Conservation (phyloP, 2,888 invertebrate genomes). For the Teinopalpus imperialis region DNA sequence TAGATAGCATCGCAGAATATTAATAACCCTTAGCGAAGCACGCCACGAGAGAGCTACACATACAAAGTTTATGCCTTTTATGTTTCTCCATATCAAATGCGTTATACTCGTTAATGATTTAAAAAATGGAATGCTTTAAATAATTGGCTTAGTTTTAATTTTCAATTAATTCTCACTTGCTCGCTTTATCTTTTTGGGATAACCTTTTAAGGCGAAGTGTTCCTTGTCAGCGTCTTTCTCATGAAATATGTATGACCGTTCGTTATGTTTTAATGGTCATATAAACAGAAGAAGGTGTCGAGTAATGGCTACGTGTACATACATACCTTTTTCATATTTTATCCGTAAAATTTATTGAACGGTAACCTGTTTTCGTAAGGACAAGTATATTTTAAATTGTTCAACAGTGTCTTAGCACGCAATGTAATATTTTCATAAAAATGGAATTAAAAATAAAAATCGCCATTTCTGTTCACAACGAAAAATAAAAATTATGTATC, state of each 20-base stretch:
- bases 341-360: no score
- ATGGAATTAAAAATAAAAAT: no score
- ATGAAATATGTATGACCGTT: slow-evolving; percentile 18
- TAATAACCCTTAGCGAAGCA: slow-evolving; percentile 43
- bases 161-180: slow-evolving; percentile 23
- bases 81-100: slow-evolving; percentile 9
- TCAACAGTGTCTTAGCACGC: neutral
- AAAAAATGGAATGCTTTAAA: slow-evolving; percentile 11
- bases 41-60: slow-evolving; percentile 9
- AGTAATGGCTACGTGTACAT: slow-evolving; percentile 16
- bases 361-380: no score
- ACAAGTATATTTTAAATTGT: neutral
- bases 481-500: no score
- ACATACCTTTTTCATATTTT: neutral
- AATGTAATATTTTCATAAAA: neutral
- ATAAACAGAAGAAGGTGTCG: slow-evolving; percentile 15
- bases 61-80: slow-evolving; percentile 12
- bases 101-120: slow-evolving; percentile 10
- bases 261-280: slow-evolving; percentile 13
- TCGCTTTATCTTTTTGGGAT: slow-evolving; percentile 12
- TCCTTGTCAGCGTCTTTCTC: slow-evolving; percentile 8
- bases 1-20: slow-evolving; percentile 53
- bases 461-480: no score
- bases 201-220: slow-evolving; percentile 14
- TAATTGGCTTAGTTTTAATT: slow-evolving; percentile 17